phyloP scores from a whole-genome alignment of 2,113 vertebrate species.

The Tychaedon coryphoeus region DNA sequence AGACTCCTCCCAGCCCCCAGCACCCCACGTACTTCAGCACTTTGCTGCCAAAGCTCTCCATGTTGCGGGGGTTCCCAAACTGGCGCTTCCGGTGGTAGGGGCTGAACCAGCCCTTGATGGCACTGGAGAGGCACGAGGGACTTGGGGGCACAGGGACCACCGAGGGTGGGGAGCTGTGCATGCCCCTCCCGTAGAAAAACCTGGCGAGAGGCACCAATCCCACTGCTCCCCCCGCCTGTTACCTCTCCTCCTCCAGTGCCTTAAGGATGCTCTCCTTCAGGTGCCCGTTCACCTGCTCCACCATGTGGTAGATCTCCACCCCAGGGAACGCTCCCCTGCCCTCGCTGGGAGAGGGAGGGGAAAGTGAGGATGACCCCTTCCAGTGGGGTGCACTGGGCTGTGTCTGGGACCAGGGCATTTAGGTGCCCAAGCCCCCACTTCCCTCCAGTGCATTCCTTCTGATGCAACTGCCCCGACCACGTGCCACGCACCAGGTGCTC shows the following conservation, averaged over 20 bases:
- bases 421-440: neutral
- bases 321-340: conserved; percentile 70
- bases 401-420: neutral
- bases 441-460: neutral
- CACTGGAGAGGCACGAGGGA: neutral
- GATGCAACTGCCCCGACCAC: fast-evolving
- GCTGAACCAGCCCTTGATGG: conserved; percentile 74
- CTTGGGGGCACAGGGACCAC: neutral
- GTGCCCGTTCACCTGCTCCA: conserved; percentile 63
- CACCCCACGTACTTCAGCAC: conserved; percentile 70
- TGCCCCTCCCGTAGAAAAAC: neutral
- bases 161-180: fast-evolving
- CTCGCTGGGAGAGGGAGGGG: conserved; percentile 40
- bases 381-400: neutral
- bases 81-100: conserved; percentile 71
- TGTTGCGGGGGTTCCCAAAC: conserved; percentile 78
- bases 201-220: fast-evolving
- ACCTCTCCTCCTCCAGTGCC: conserved; percentile 68
- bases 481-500: conserved; percentile 62
- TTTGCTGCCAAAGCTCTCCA: conserved; percentile 67
- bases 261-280: conserved; percentile 60
- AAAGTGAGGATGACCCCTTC: neutral
- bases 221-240: fast-evolving
- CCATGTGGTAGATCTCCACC: conserved; percentile 72
- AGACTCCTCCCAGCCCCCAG: neutral